Base-by-base conservation (phyloP, 2,797 vertebrate species). In the Buphagus erythrorhynchus region DNA sequence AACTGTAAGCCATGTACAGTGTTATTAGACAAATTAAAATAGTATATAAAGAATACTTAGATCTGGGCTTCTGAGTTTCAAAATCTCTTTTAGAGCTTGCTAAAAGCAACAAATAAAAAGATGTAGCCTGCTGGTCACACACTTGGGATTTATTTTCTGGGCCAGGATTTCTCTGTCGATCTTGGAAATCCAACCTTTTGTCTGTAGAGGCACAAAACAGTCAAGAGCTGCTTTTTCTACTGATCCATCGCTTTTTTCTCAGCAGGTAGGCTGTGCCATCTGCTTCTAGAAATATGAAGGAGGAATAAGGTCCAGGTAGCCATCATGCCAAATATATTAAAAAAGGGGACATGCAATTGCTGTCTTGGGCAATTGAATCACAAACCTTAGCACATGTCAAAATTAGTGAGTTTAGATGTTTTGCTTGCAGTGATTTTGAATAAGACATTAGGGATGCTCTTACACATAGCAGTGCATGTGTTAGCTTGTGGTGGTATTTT, bases 21-120 rank as follows among this genome's bases (percentile, higher is more conserved):
- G 16, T 71, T 80, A 40, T 15, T 85, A 40, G 28, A 68, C 38
- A 59, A n/a, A 81, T 73, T 54, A 76, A 79, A 92, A 71, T 85
- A 54, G 57, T 59, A 7, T 65, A 16, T 65, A 72, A 80, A 80
- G 58, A 80, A 48, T 43, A 80, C 57, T 94, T 94, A 77, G 22
- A 65, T 74, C 49, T 91, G 22, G 4, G 21, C 52, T n/a, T n/a
- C n/a, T 45, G 35, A 69, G 43, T 86, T 95, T 96, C 42, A 63
- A 51, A 76, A 83, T 74, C 57, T 83, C 46, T 71, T 80, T 61
- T 61, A 57, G 78, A 61, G 49, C 48, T 66, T 93, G 33, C 59
- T 94, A 91, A 86, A 94, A 93, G 51, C 84, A 94, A 78, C 91
- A 95, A 95, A 94, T 74, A 68, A 74, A 51, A 86, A 92, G 28